A percentile compares a stretch with the other conserved stretches of the same genome.
Conservation (phyloP, 2,797 vertebrate genomes). For the Xiphophorus birchmanni region DNA sequence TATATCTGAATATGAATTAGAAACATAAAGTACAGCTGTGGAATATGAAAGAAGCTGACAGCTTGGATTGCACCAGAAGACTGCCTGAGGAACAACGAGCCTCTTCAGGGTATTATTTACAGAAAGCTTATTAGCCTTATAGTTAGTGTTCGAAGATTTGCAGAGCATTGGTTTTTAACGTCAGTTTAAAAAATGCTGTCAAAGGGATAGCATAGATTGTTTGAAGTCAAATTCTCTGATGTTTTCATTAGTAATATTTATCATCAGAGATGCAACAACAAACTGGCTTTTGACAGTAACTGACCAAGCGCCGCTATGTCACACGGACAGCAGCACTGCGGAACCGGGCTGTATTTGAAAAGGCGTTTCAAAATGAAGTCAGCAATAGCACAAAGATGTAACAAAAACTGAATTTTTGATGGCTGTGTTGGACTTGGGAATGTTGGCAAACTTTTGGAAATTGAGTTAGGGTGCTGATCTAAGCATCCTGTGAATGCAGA, state of each 20-base stretch:
- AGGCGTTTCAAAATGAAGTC: not conserved
- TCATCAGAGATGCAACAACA: not conserved
- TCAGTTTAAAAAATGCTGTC: not conserved
- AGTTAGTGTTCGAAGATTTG: constrained; percentile 2
- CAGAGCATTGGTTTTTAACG: constrained; percentile 13
- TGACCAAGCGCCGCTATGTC: not conserved
- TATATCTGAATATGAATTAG: constrained; percentile 39
- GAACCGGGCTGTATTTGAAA: not conserved
- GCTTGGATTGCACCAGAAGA: constrained; percentile 31
- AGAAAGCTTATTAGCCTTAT: constrained; percentile 36
- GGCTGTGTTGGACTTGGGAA: not conserved
- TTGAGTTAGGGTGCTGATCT: not conserved
- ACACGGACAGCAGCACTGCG: not conserved
- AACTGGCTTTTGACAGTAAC: not conserved
- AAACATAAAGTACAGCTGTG: constrained; percentile 31
- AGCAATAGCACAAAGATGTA: not conserved
- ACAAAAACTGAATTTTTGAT: not conserved
- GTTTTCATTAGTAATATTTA: not conserved
- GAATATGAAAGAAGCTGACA: constrained; percentile 28
- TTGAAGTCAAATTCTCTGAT: not conserved
- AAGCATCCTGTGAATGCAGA: not conserved
- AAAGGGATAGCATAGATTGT: not conserved
- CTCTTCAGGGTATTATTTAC: constrained; percentile 42
- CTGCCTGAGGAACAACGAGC: constrained; percentile 46
- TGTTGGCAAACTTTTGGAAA: not conserved